These are phyloP conservation scores for Idaea aversata DNA, from an alignment of 2,888 invertebrate genomes.

Conservation along the genomic window DNA sequence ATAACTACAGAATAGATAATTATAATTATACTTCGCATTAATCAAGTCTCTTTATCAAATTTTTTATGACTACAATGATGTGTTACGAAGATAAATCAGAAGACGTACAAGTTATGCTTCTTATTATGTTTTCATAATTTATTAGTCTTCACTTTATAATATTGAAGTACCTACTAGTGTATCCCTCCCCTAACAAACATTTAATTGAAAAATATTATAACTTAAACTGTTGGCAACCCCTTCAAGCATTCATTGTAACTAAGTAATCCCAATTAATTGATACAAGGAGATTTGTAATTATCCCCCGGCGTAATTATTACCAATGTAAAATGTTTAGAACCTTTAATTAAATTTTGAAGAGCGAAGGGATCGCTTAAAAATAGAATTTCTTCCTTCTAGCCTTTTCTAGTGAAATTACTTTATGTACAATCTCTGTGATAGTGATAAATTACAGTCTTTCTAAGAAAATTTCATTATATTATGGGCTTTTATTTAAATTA, in stretches of 20 bases:
- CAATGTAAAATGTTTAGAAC: slow-evolving; percentile 63
- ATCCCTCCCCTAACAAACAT: slow-evolving; percentile 13
- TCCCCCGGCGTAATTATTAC: slow-evolving; percentile 57
- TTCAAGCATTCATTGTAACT: slow-evolving; percentile 32
- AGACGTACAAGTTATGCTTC: too few species aligned
- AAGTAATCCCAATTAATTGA: slow-evolving; percentile 51
- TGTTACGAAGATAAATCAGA: too few species aligned
- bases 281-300: slow-evolving; percentile 54
- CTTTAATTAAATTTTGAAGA: slow-evolving; percentile 65
- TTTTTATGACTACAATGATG: too few species aligned
- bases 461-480: not conserved
- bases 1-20: too few species aligned
- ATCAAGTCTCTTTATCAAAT: too few species aligned
- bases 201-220: slow-evolving; percentile 26
- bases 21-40: too few species aligned
- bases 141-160: too few species aligned
- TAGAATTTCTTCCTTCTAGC: slow-evolving; percentile 35
- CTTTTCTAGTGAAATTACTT: slow-evolving; percentile 6
- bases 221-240: slow-evolving; percentile 16
- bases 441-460: not conserved
- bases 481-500: slow-evolving; percentile 31
- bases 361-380: slow-evolving; percentile 55
- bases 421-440: not conserved
- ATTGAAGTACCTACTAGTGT: not conserved
- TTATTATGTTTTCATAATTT: too few species aligned